Evolutionary conservation across 2,888 invertebrate genomes (phyloP).

Genomic region (Lithophane leautieri): DNA sequence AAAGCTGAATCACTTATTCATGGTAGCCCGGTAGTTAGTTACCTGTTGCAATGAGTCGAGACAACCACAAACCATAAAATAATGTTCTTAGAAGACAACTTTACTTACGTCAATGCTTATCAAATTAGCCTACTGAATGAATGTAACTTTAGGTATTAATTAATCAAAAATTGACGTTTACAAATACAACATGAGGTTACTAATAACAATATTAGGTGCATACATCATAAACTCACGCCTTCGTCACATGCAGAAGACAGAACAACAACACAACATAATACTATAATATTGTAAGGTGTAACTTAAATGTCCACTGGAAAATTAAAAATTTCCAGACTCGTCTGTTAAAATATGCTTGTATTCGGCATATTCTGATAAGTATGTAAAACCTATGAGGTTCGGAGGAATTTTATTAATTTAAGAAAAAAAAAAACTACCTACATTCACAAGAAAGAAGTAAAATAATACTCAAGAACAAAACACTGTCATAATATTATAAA

Average conservation of each 20-base stretch:
- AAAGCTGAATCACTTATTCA: constrained; percentile 38
- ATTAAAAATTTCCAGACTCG: neutral
- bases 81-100: neutral
- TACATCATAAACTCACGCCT: neutral
- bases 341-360: neutral
- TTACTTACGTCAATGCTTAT: neutral
- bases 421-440: neutral
- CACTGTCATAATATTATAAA: neutral
- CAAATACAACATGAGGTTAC: neutral
- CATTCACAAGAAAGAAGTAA: neutral
- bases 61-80: neutral
- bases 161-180: neutral
- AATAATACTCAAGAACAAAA: neutral
- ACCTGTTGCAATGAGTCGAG: constrained; percentile 17
- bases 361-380: neutral
- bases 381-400: neutral
- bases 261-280: neutral
- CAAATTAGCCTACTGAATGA: neutral
- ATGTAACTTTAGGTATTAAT: neutral
- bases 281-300: no score
- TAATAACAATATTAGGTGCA: neutral
- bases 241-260: neutral
- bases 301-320: no score
- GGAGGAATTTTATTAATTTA: neutral
- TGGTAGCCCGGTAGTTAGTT: constrained; percentile 21